Conservation (phyloP, 2,113 vertebrate genomes). For the Furnarius figulus region DNA sequence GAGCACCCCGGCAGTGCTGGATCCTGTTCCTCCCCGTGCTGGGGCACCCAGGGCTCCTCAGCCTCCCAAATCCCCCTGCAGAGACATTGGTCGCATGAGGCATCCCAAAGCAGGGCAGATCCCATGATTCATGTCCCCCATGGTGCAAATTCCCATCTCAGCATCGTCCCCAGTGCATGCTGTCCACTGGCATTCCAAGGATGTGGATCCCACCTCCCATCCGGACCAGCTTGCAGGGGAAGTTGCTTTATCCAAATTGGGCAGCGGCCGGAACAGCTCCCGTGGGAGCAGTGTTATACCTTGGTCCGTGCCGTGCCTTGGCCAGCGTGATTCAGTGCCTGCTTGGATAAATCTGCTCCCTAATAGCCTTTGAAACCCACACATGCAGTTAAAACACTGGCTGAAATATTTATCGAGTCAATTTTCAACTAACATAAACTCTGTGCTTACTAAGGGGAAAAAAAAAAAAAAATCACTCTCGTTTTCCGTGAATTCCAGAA, state of each 20-base stretch:
- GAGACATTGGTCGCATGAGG: not conserved
- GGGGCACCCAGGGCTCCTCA: not conserved
- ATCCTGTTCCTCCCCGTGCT: not conserved
- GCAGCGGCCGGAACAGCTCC: not conserved
- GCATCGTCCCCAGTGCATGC: not conserved
- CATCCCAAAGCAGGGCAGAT: not conserved
- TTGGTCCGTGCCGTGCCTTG: not conserved
- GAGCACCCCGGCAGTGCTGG: not conserved
- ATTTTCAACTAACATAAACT: constrained; percentile 45
- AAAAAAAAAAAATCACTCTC: not conserved
- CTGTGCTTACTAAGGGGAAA: not conserved
- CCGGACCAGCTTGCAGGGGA: not conserved
- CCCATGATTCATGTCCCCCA: rapidly evolving
- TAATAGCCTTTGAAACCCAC: not conserved
- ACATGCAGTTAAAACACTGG: not conserved
- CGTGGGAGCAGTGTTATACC: not conserved
- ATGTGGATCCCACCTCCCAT: not conserved
- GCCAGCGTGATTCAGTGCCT: not conserved
- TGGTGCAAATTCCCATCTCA: not conserved
- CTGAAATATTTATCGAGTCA: constrained; percentile 66
- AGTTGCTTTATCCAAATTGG: not conserved
- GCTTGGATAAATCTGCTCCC: not conserved
- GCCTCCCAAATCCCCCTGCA: not conserved
- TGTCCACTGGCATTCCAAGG: not conserved
- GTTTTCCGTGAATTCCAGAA: not conserved